These are phyloP conservation scores for Apantesis nais DNA, from an alignment of 2,888 invertebrate species.

Conservation along the genomic window DNA sequence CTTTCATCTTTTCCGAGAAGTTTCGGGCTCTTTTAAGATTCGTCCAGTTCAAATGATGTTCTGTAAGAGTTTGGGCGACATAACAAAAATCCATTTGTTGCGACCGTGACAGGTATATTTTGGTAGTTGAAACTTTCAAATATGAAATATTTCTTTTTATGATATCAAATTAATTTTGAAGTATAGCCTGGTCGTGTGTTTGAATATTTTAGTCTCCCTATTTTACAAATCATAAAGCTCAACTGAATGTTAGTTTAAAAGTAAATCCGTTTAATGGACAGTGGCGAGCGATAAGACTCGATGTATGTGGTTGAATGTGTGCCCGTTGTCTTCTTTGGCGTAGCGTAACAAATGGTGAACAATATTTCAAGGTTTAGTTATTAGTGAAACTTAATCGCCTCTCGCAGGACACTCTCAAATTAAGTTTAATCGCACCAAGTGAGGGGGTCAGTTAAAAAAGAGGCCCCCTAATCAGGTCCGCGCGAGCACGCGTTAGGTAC, in stretches of 20 bases:
- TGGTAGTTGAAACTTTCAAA: constrained; percentile 17
- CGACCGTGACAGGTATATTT: constrained; percentile 57
- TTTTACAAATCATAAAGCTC: not conserved
- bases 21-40: constrained; percentile 73
- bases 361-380: constrained; percentile 55
- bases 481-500: constrained; percentile 83
- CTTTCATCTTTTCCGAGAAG: constrained; percentile 75
- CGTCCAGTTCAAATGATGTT: constrained; percentile 71
- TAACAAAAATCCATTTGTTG: constrained; percentile 52
- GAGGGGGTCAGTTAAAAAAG: constrained; percentile 85
- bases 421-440: constrained; percentile 82
- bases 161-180: not conserved
- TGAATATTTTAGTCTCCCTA: not conserved
- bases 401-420: constrained; percentile 76
- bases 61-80: constrained; percentile 57
- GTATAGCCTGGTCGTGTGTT: not conserved
- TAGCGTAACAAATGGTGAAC: constrained; percentile 48
- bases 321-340: constrained; percentile 35
- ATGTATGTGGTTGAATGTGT: constrained; percentile 30
- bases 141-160: not conserved
- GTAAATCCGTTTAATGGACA: constrained; percentile 27
- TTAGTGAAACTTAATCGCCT: constrained; percentile 69
- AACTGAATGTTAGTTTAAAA: constrained; percentile 15
- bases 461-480: constrained; percentile 84
- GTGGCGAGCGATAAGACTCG: constrained; percentile 31